phyloP scores from a whole-genome alignment of 2,797 vertebrate genomes.

The Pyrocephalus nanus region DNA sequence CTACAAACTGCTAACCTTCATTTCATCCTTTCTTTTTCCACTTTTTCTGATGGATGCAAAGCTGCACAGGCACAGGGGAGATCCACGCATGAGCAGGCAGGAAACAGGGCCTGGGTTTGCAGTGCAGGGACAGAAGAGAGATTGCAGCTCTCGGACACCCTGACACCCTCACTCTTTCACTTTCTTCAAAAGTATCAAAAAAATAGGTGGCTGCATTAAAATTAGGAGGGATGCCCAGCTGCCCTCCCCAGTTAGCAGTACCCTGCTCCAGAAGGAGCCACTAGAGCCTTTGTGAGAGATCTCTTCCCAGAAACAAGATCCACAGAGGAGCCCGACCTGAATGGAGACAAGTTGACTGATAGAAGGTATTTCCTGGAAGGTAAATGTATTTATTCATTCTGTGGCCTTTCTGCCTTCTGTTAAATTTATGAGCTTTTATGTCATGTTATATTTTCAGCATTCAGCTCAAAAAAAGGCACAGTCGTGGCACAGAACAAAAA shows the following conservation, averaged over 20 bases:
- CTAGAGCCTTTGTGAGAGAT: not conserved
- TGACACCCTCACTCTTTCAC: not conserved
- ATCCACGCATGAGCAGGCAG: not conserved
- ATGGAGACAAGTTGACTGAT: not conserved
- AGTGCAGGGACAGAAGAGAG: not conserved
- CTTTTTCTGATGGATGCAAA: not conserved
- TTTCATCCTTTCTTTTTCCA: not conserved
- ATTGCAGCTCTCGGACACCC: accelerated
- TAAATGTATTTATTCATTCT: slow-evolving; percentile 37
- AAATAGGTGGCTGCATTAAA: not conserved
- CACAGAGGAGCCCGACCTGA: not conserved
- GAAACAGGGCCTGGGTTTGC: not conserved
- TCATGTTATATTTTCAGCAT: slow-evolving; percentile 44
- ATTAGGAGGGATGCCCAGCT: not conserved
- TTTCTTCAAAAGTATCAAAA: not conserved
- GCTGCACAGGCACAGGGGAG: not conserved
- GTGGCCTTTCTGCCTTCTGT: not conserved
- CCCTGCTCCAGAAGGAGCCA: not conserved
- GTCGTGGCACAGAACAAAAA: not conserved
- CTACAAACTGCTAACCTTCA: not conserved
- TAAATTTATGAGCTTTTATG: slow-evolving; percentile 57
- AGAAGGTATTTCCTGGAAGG: slow-evolving; percentile 8
- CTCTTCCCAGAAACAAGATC: not conserved
- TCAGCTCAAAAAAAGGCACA: slow-evolving; percentile 27
- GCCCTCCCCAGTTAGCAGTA: not conserved